Evolutionary conservation across 2,888 invertebrate species (phyloP).

Genomic region (Drosophila imparisetae): DNA sequence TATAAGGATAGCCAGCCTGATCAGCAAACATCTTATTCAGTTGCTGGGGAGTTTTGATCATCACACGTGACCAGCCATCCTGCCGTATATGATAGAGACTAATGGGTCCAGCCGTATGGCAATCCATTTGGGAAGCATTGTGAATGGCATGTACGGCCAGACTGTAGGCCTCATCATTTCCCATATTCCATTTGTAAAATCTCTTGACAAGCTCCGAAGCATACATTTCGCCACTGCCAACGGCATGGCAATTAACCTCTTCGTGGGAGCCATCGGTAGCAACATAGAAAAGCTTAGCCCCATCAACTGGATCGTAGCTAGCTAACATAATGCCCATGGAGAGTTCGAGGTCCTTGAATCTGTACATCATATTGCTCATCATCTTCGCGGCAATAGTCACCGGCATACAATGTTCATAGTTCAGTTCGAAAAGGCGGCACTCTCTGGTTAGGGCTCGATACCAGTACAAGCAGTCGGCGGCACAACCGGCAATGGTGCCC

Average conservation of each 20-base stretch:
- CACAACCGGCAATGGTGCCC: neutral
- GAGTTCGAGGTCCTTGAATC: neutral
- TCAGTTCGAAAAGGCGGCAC: constrained; percentile 7
- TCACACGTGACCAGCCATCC: constrained; percentile 7
- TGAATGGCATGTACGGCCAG: neutral
- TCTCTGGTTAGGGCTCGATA: neutral
- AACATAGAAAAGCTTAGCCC: neutral
- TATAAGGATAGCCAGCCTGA: neutral
- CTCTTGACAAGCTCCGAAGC: neutral
- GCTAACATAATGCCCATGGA: constrained; percentile 4
- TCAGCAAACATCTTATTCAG: neutral
- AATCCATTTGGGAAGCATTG: neutral
- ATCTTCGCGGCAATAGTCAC: neutral
- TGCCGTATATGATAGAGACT: neutral
- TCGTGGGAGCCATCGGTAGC: neutral
- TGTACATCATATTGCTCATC: constrained; percentile 8
- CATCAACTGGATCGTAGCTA: neutral
- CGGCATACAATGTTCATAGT: neutral
- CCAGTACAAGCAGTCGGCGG: constrained; percentile 1
- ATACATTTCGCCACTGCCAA: constrained; percentile 6
- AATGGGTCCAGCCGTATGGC: neutral
- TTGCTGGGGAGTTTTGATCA: neutral
- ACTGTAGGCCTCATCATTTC: constrained; percentile 5
- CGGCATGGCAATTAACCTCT: neutral
- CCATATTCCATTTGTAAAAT: constrained; percentile 4